Conservation (phyloP, 2,113 vertebrate species). For the Patagioenas fasciata region DNA sequence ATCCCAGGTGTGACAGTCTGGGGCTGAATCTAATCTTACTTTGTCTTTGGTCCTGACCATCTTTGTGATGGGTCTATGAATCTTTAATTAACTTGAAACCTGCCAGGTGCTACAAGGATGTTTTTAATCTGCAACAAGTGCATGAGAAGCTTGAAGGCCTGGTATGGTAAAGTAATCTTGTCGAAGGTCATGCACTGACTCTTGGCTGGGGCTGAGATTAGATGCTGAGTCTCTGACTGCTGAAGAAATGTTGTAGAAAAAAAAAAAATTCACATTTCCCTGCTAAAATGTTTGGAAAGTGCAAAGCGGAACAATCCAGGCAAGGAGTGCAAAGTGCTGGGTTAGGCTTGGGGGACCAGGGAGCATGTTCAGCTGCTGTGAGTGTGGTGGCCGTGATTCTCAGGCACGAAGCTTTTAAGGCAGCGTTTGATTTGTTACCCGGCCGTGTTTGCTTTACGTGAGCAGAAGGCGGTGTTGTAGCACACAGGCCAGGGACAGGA, state of each 20-base stretch:
- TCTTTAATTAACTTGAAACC: constrained; percentile 62
- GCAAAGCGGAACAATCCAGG: neutral
- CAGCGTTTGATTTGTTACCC: neutral
- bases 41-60: constrained; percentile 43
- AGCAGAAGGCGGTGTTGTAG: neutral
- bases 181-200: neutral
- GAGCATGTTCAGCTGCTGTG: neutral
- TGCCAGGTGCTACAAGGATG: neutral
- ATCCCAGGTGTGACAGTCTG: neutral
- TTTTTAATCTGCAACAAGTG: constrained; percentile 4
- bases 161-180: neutral
- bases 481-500: neutral
- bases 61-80: constrained; percentile 1
- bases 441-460: neutral
- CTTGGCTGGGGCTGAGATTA: neutral
- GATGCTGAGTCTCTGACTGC: neutral
- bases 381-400: neutral
- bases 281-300: neutral
- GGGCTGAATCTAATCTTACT: constrained; percentile 22
- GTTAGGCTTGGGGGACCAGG: neutral
- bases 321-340: neutral
- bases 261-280: neutral
- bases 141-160: neutral
- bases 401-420: neutral
- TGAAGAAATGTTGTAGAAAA: neutral